Percentiles rank a stretch among this genome's conserved stretches.
Conservation (phyloP, 64 coral and sea anemone genomes). For the Cladopsammia gracilis region DNA sequence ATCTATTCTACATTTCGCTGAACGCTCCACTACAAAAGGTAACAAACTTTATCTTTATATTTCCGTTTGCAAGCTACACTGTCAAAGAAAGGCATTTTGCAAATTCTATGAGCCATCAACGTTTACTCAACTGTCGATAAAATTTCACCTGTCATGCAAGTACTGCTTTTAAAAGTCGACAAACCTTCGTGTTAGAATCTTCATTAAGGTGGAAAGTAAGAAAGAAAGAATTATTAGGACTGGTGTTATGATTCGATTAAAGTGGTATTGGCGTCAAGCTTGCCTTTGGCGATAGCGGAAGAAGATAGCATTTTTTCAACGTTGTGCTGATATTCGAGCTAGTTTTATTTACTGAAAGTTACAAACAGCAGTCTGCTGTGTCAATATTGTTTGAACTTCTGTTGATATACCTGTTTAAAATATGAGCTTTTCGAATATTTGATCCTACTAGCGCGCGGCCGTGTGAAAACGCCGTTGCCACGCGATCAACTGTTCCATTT, state of each 20-base stretch:
- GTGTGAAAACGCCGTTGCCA: background rate
- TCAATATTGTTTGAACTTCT: constrained; percentile 6
- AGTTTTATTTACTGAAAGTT: background rate
- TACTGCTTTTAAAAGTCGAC: too few species aligned
- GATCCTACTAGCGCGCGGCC: background rate
- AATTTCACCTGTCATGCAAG: constrained; percentile 7
- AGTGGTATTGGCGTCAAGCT: too few species aligned
- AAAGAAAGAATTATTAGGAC: too few species aligned
- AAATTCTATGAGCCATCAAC: background rate
- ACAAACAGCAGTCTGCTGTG: background rate
- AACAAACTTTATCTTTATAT: constrained; percentile 34
- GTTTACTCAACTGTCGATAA: background rate
- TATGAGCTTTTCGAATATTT: background rate
- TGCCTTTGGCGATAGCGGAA: background rate
- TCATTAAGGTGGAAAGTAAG: too few species aligned
- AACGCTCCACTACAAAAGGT: background rate
- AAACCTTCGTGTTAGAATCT: too few species aligned
- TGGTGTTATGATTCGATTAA: too few species aligned
- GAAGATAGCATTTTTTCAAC: background rate
- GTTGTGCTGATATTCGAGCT: background rate
- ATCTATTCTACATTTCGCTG: background rate
- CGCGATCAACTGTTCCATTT: background rate
- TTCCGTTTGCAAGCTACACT: background rate
- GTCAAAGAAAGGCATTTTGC: background rate
- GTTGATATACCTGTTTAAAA: background rate